These are phyloP conservation scores for Pseudomugil gertrudae DNA, from an alignment of 2,797 vertebrate species.

Conservation along the genomic window DNA sequence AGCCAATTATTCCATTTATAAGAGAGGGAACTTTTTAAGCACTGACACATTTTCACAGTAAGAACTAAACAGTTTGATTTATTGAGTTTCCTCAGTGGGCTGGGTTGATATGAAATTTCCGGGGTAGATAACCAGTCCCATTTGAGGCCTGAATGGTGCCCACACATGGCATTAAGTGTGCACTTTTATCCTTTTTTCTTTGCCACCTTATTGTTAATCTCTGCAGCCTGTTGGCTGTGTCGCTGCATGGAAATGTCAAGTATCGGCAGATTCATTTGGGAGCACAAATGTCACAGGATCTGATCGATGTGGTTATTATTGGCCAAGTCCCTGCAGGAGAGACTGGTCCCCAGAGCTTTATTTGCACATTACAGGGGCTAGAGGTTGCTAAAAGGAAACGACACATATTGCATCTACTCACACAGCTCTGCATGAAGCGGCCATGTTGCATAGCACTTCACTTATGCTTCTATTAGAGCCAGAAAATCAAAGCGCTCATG, in stretches of 20 bases:
- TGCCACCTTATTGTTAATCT: conserved; percentile 24
- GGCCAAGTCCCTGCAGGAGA: conserved; percentile 38
- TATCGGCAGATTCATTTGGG: conserved; percentile 57
- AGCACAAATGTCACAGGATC: conserved; percentile 69
- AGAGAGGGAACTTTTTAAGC: neutral
- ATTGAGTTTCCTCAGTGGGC: neutral
- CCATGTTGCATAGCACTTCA: neutral
- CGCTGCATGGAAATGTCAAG: conserved; percentile 68
- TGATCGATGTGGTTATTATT: conserved; percentile 74
- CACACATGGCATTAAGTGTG: neutral
- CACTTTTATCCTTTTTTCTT: conserved; percentile 12
- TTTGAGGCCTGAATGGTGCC: neutral
- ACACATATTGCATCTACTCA: neutral
- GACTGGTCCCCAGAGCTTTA: conserved; percentile 43
- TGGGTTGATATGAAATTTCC: neutral
- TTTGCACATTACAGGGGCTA: conserved; percentile 16
- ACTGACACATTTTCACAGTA: neutral
- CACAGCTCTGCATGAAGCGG: neutral
- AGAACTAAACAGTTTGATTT: neutral
- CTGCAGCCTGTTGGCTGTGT: conserved; percentile 17
- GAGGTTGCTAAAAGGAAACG: neutral
- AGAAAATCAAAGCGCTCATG: neutral
- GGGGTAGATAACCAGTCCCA: neutral
- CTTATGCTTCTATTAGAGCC: neutral
- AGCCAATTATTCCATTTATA: neutral